Conservation (phyloP, 2,113 vertebrate genomes). For the Candoia aspera region DNA sequence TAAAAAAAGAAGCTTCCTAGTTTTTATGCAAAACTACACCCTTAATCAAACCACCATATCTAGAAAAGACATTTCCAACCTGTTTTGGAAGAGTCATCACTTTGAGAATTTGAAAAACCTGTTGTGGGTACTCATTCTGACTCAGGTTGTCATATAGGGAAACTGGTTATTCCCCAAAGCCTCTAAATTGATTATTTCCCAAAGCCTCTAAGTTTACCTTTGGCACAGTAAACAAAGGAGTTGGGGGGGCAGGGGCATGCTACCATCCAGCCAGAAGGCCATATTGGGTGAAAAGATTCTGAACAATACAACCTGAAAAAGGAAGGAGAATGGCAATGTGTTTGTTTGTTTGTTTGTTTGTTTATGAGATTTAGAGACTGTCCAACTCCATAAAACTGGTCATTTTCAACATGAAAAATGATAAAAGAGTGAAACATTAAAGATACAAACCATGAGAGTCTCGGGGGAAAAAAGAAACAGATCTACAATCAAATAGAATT, state of each 20-base stretch:
- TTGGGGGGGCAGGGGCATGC: not conserved
- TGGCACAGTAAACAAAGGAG: not conserved
- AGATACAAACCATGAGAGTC: no score
- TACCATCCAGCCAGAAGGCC: not conserved
- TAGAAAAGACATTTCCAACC: not conserved
- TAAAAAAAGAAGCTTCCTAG: not conserved
- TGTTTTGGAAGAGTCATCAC: not conserved
- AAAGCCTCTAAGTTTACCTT: not conserved
- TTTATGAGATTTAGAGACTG: no score
- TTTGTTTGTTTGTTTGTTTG: no score
- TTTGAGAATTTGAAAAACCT: not conserved
- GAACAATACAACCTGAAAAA: no score
- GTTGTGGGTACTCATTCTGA: not conserved
- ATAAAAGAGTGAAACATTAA: no score
- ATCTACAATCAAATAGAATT: no score
- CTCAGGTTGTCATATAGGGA: not conserved
- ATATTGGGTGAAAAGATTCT: not conserved
- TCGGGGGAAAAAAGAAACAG: no score
- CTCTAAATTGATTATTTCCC: not conserved
- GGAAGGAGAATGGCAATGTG: no score
- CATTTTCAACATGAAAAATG: no score
- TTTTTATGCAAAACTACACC: not conserved
- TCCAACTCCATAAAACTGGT: no score
- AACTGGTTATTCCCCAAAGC: not conserved
- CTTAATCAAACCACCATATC: not conserved